These are phyloP conservation scores for Pimpla rufipes DNA, from an alignment of 2,888 invertebrate genomes.

Conservation along the genomic window DNA sequence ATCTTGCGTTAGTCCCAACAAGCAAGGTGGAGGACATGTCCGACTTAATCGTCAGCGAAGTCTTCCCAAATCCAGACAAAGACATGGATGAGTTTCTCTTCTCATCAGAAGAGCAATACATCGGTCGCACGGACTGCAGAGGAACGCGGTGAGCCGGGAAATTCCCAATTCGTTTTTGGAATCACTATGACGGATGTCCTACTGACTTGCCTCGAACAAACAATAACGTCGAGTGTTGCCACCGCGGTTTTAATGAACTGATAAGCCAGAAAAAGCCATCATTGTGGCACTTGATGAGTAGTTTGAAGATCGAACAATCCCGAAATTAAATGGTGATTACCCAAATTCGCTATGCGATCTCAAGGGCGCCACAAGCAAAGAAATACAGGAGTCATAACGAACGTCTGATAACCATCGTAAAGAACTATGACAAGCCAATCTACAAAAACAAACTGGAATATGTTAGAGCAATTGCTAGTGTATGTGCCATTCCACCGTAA, in stretches of 20 bases:
- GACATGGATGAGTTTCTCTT: background rate
- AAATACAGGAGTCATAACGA: background rate
- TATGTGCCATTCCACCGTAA: no score
- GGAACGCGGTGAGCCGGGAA: slow-evolving; percentile 12
- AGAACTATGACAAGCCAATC: background rate
- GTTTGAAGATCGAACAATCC: background rate
- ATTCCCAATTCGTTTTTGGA: slow-evolving; percentile 13
- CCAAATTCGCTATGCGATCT: background rate
- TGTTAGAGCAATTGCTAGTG: slow-evolving; percentile 1
- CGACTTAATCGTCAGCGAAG: slow-evolving; percentile 11
- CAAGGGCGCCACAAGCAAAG: slow-evolving; percentile 2
- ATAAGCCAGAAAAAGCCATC: background rate
- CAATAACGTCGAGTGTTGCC: slow-evolving; percentile 17
- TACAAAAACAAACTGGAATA: background rate
- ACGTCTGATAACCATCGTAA: background rate
- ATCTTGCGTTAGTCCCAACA: slow-evolving; percentile 1
- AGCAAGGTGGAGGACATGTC: background rate
- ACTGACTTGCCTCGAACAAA: slow-evolving; percentile 18
- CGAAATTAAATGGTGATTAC: background rate
- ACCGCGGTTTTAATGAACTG: background rate
- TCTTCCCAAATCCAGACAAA: background rate
- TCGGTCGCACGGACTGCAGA: slow-evolving; percentile 11
- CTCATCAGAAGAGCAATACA: slow-evolving; percentile 5
- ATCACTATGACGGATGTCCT: slow-evolving; percentile 14
- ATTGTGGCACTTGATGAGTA: background rate